phyloP scores from a whole-genome alignment of 2,797 vertebrate genomes.

The Sebastes variabilis region DNA sequence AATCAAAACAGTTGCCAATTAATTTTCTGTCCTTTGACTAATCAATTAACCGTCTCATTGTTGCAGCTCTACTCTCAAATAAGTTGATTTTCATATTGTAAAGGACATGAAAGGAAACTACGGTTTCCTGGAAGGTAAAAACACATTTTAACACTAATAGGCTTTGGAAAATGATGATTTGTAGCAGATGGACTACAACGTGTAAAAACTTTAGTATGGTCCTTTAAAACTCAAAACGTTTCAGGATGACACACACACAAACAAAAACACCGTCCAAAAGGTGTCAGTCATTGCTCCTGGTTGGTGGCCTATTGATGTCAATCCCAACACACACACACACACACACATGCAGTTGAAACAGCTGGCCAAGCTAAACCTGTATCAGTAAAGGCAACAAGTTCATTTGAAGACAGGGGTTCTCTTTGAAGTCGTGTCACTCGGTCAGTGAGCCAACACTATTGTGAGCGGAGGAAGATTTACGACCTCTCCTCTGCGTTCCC shows the following conservation, averaged over 20 bases:
- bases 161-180: background rate
- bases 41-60: too few species aligned
- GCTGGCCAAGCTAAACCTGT: constrained; percentile 69
- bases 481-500: constrained; percentile 53
- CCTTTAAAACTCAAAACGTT: background rate
- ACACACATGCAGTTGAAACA: constrained; percentile 45
- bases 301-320: constrained; percentile 54
- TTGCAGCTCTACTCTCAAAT: background rate
- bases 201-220: background rate
- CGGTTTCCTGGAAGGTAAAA: background rate
- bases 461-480: constrained; percentile 66
- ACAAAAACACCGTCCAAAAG: constrained; percentile 20
- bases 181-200: background rate
- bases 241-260: background rate
- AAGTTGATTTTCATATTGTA: background rate
- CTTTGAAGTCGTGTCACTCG: constrained; percentile 74
- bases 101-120: background rate
- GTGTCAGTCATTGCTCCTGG: constrained; percentile 39
- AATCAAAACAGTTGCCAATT: background rate
- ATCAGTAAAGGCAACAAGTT: constrained; percentile 69
- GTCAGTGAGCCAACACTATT: constrained; percentile 58
- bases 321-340: constrained; percentile 5
- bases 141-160: background rate
- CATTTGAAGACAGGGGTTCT: constrained; percentile 66
- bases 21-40: background rate